phyloP scores from a whole-genome alignment of 2,113 vertebrate genomes.

The Leptodactylus fuscus region DNA sequence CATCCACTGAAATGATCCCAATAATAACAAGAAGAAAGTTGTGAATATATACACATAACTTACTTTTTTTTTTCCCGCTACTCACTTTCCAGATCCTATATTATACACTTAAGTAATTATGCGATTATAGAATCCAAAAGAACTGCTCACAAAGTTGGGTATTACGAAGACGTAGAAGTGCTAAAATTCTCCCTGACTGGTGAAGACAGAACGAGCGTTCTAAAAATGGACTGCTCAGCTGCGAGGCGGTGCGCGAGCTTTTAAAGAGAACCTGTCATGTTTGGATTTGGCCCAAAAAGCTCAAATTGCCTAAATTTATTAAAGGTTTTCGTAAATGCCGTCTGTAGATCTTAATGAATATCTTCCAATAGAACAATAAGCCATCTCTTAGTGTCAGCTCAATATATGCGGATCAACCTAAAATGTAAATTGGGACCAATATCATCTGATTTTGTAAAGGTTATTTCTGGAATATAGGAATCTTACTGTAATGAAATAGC shows the following conservation, averaged over 20 bases:
- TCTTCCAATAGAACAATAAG: neutral
- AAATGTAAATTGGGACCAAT: neutral
- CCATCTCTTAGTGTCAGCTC: no score
- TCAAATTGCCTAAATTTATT: neutral
- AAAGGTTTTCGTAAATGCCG: neutral
- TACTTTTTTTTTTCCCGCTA: no score
- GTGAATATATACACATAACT: no score
- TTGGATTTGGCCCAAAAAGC: neutral
- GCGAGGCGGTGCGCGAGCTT: neutral
- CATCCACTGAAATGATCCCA: neutral
- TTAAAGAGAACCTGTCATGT: neutral
- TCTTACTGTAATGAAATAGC: no score
- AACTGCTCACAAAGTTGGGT: neutral
- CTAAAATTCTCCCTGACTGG: neutral
- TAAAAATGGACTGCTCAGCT: neutral
- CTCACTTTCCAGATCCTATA: no score
- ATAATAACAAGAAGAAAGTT: neutral
- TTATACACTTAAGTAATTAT: neutral
- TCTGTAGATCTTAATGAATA: neutral
- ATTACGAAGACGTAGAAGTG: neutral
- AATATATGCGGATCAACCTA: no score
- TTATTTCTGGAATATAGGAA: no score
- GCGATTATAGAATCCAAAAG: neutral
- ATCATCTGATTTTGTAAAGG: neutral
- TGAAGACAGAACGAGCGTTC: neutral